A percentile compares a stretch with the other conserved stretches of the same genome.
Evolutionary conservation across 2,113 vertebrate species (phyloP).

Genomic region (Nettapus auritus): DNA sequence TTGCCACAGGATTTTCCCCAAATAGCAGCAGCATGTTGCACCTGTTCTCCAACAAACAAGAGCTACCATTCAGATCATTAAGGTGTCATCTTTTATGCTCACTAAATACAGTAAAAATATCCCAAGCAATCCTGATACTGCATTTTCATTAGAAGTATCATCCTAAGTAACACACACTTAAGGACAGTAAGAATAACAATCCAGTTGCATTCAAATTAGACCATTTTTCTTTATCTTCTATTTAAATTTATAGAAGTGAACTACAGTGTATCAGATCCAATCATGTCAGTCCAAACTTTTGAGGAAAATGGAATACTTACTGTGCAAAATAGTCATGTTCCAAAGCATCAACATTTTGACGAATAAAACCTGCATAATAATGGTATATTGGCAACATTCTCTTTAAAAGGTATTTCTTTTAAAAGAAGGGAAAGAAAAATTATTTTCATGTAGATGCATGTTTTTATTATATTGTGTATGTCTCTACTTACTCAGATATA

Average conservation of each 20-base stretch:
- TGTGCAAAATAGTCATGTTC: constrained; percentile 67
- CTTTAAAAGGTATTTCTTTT: constrained; percentile 82
- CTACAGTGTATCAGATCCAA: background rate
- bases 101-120: background rate
- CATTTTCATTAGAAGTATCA: background rate
- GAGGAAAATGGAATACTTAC: constrained; percentile 71
- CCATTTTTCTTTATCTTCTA: background rate
- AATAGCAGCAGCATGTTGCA: background rate
- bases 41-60: background rate
- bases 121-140: background rate
- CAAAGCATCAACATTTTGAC: constrained; percentile 59
- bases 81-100: background rate
- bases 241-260: background rate
- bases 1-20: background rate
- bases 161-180: background rate
- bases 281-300: background rate
- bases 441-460: constrained; percentile 20
- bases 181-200: background rate
- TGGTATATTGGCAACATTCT: constrained; percentile 77
- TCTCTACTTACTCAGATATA: background rate
- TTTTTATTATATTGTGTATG: background rate
- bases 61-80: background rate
- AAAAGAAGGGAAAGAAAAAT: constrained; percentile 62
- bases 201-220: background rate
- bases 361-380: constrained; percentile 75